phyloP scores from a whole-genome alignment of 2,888 invertebrate species.

The Tenthredo distinguenda region DNA sequence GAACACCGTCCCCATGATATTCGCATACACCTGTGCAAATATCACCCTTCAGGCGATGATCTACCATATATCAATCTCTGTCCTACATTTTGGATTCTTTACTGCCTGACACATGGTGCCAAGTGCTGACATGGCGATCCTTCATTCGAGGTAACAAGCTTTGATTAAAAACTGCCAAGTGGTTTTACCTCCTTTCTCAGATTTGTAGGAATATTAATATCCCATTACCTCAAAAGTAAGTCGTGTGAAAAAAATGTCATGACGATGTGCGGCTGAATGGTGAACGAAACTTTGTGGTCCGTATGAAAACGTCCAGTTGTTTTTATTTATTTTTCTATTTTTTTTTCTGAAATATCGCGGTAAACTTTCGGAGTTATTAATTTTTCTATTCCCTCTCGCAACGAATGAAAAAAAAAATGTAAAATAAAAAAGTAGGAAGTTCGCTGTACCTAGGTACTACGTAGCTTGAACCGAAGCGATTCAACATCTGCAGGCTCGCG shows the following conservation, averaged over 20 bases:
- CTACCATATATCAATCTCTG: not conserved
- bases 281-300: too few relatives aligned
- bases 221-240: too few relatives aligned
- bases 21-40: not conserved
- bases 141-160: not conserved
- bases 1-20: not conserved
- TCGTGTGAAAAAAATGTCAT: too few relatives aligned
- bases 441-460: not conserved
- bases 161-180: not conserved
- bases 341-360: not conserved
- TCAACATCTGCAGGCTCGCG: conserved; percentile 13
- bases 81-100: conserved; percentile 7
- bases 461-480: not conserved
- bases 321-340: not conserved
- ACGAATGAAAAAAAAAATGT: not conserved
- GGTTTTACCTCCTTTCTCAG: too few relatives aligned
- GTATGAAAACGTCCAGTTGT: too few relatives aligned
- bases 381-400: not conserved
- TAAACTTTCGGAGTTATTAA: not conserved
- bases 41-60: conserved; percentile 21
- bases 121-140: conserved; percentile 4
- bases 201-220: too few relatives aligned
- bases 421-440: not conserved
- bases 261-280: too few relatives aligned
- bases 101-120: not conserved